These are phyloP conservation scores for Procambarus clarkii DNA, from an alignment of 1,140 invertebrate species.

Conservation along the genomic window DNA sequence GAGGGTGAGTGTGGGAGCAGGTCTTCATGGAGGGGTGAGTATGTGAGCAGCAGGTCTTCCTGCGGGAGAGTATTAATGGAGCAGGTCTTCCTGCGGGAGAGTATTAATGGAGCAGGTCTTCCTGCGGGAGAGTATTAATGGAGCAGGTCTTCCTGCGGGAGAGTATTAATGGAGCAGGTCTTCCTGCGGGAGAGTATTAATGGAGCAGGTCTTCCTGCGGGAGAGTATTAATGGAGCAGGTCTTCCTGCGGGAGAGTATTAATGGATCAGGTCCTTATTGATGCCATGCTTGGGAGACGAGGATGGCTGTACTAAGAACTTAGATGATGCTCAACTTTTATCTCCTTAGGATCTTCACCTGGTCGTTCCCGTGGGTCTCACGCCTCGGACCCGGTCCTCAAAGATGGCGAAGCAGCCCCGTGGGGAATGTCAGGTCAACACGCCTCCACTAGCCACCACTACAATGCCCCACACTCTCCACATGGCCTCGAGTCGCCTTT, in stretches of 20 bases:
- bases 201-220: too few relatives aligned
- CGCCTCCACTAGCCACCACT: constrained; percentile 3
- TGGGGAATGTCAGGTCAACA: not conserved
- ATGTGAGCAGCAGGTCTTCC: not conserved
- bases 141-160: too few relatives aligned
- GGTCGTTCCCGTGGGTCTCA: constrained; percentile 24
- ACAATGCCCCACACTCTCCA: not conserved
- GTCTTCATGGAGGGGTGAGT: not conserved
- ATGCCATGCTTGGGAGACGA: too few relatives aligned
- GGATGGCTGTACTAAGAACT: not conserved
- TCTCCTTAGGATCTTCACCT: constrained; percentile 39
- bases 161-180: too few relatives aligned
- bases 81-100: too few relatives aligned
- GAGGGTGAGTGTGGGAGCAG: too few relatives aligned
- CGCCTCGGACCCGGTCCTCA: constrained; percentile 28
- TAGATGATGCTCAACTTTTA: constrained; percentile 17
- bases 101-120: too few relatives aligned
- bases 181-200: too few relatives aligned
- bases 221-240: too few relatives aligned
- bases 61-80: not conserved
- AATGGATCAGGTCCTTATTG: not conserved
- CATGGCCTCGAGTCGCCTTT: constrained; percentile 8
- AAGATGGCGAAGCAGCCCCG: not conserved
- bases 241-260: not conserved
- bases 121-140: too few relatives aligned